Evolutionary conservation across 1,140 invertebrate genomes (phyloP).

Genomic region (Zaprionus tsacasi): DNA sequence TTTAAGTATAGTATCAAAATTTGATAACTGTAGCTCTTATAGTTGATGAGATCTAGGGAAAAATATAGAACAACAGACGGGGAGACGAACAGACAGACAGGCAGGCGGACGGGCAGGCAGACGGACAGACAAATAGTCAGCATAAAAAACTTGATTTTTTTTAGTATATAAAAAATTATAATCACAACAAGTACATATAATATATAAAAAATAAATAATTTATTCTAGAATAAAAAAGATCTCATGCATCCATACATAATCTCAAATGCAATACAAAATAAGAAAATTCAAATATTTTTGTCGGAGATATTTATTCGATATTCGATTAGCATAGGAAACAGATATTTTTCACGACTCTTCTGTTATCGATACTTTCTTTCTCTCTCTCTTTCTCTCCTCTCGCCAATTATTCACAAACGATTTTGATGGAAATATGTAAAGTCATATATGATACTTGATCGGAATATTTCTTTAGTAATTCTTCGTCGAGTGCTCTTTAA

Average conservation of each 20-base stretch:
- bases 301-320: background rate
- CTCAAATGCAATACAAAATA: background rate
- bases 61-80: no score
- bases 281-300: background rate
- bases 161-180: no score
- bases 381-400: no score
- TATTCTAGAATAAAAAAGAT: background rate
- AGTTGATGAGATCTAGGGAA: no score
- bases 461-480: background rate
- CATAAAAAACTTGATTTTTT: no score
- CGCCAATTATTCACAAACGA: background rate
- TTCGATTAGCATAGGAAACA: background rate
- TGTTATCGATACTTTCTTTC: background rate
- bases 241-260: background rate
- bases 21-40: no score
- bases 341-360: background rate
- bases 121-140: no score
- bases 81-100: no score
- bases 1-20: no score
- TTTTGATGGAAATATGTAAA: background rate
- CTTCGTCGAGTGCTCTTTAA: background rate
- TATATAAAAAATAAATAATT: background rate
- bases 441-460: background rate
- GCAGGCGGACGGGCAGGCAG: no score
- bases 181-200: no score